Base-by-base conservation (phyloP, 2,888 invertebrate species). In the Gari tellinella region DNA sequence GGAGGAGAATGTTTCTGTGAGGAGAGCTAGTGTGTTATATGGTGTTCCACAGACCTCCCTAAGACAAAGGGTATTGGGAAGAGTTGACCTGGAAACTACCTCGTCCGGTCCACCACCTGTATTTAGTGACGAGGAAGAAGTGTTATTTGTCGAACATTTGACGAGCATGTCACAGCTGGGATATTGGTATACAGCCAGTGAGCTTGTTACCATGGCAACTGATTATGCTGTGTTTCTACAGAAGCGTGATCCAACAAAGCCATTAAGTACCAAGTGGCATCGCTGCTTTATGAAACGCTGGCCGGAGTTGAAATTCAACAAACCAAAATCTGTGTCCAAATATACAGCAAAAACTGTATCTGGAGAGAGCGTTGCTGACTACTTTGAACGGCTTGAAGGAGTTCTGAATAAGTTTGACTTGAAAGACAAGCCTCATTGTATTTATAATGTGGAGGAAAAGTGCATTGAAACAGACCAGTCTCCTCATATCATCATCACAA, bases 41-140 rank as follows among this genome's bases (percentile, higher is more conserved):
- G 63, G 60, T 1, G 41, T 76, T 41, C 69, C 74, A 2, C 41
- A 68, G 25, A 31, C 60, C 4, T 55, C 68, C 17, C 61, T 74
- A 1, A 45, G 68, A 19, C 56, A 67, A 14, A 60, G 57, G 31
- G 26, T 73, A 1, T 51, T 25, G 19, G 73, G 68, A 19, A 25
- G 48, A 12, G 48, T 72, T 7, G 60, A 53, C 12, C 68, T 55
- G 49, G 61, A n/a, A n/a, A n/a, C n/a, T n/a, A n/a, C n/a, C n/a
- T n/a, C n/a, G n/a, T n/a, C n/a, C n/a, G n/a, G n/a, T 14, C 38
- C 49, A 40, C 17, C 12, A 3, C 61, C 68, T 15, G 15, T 60
- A 0, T 48, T 65, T 19, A 40, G 43, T 21, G 21, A 37, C n/a
- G 40, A 48, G n/a, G 63, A 64, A 25, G 70, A 72, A 25, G 37